phyloP scores from a whole-genome alignment of 1,140 invertebrate species.

The Calephelis nemesis region DNA sequence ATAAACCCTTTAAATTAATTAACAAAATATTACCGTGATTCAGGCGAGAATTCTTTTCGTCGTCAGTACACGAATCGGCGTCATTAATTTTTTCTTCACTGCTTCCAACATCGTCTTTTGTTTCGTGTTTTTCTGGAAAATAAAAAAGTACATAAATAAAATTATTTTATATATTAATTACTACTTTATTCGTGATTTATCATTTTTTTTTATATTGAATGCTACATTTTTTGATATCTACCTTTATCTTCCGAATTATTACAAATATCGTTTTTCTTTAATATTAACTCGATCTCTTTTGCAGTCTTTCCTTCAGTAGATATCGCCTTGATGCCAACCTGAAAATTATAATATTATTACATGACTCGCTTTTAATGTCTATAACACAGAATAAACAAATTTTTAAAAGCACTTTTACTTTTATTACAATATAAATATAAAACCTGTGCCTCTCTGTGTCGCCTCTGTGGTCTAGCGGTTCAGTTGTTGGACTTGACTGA shows the following conservation, averaged over 20 bases:
- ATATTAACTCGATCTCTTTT: conserved; percentile 72
- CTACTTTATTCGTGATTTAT: too few relatives aligned
- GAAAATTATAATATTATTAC: conserved; percentile 23
- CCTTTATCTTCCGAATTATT: conserved; percentile 48
- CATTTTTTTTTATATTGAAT: too few relatives aligned
- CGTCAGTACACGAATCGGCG: conserved; percentile 58
- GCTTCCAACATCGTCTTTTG: conserved; percentile 46
- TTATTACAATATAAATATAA: too few relatives aligned
- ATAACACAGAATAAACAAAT: too few relatives aligned
- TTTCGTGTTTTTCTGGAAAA: conserved; percentile 56
- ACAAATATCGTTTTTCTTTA: conserved; percentile 67
- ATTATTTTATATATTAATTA: too few relatives aligned
- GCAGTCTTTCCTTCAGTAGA: conserved; percentile 67
- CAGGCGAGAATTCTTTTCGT: conserved; percentile 63
- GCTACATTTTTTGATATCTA: conserved; percentile 8
- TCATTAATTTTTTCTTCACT: conserved; percentile 58
- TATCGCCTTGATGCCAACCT: conserved; percentile 72
- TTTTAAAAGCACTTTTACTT: too few relatives aligned
- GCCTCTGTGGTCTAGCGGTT: too few relatives aligned
- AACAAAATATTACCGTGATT: conserved; percentile 49
- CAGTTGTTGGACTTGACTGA: too few relatives aligned
- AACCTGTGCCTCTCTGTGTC: too few relatives aligned
- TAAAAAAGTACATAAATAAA: background rate
- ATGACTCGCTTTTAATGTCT: too few relatives aligned
- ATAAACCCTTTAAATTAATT: background rate